Evolutionary conservation across 2,888 invertebrate genomes (phyloP), one percentile per base, ranked within the genome.

Genomic region (Prenolepis imparis): DNA sequence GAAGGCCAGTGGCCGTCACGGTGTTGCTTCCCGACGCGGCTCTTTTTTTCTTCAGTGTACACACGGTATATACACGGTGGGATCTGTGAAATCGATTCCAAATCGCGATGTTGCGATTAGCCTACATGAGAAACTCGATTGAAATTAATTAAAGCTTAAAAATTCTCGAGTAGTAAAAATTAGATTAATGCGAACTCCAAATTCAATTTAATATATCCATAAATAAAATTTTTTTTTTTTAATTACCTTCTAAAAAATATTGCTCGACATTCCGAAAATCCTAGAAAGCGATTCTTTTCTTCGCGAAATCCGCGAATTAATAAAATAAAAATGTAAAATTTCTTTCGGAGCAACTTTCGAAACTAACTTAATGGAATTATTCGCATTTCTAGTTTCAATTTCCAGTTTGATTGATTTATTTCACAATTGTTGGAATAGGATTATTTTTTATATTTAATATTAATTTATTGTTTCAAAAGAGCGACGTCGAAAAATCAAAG

Each of bases 1-100:
- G 88, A 91, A 92, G 91, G 91, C 90, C 91, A 91, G 86, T 91
- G 91, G 90, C 90, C 91, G 91, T 92, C 91, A 92, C 90, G 92
- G 90, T 90, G 81, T 86, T 87, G 88, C 88, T 87, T 84, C 82
- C 52, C 83, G 64, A 83, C 84, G 84, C 78, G 63, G 83, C 66
- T 87, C 78, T 84, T 74, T 86, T 86, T 87, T 88, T 87, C 82
- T 86, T 82, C 68, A 64, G 66, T 32, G 12, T 32, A 59, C 48
- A 52, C 70, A 61, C 39, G 12, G 9, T 28, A 57, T 64, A 44
- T 81, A 61, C 44, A 59, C 48, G 44, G 55, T 44, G 73, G 72
- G 44, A 48, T 44, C 44, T 32, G 72, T n/a, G 9, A 61, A 72
- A 72, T 36, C 32, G 72, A 80, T 70, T 59, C 24, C 4, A 55